phyloP scores from a whole-genome alignment of 2,797 vertebrate species.

The Eulemur coronatus region DNA sequence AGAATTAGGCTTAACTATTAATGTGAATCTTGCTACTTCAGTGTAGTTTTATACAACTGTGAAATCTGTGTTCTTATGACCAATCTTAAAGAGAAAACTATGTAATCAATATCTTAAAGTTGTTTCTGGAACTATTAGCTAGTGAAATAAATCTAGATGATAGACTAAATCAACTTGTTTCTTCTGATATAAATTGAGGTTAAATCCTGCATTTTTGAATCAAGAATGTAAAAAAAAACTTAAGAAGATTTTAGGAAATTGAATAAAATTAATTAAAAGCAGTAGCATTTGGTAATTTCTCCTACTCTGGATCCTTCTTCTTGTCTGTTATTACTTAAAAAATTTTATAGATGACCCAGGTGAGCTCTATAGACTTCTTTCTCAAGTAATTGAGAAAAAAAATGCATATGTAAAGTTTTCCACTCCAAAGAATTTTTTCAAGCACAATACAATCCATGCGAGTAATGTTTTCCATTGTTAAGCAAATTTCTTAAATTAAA shows the following conservation, averaged over 20 bases:
- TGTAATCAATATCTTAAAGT: not conserved
- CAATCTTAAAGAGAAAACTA: constrained; percentile 24
- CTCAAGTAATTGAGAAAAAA: not conserved
- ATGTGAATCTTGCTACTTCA: not conserved
- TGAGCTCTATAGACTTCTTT: not conserved
- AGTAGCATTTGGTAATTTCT: constrained; percentile 8
- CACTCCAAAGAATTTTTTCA: not conserved
- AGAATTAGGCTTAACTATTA: not conserved
- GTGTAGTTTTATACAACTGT: not conserved
- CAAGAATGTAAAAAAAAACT: not conserved
- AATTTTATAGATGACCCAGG: not conserved
- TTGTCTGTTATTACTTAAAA: constrained; percentile 26
- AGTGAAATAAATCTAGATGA: not conserved
- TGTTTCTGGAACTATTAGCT: constrained; percentile 22
- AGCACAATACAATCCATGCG: not conserved
- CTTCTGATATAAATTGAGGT: not conserved
- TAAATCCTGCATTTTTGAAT: constrained; percentile 25
- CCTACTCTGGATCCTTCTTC: not conserved
- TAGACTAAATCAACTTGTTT: not conserved
- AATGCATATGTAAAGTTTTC: not conserved
- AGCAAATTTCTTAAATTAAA: not conserved
- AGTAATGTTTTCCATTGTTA: not conserved
- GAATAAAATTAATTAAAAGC: constrained; percentile 43
- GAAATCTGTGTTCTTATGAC: constrained; percentile 39
- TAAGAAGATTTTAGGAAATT: constrained; percentile 1